Base-by-base conservation (phyloP, 1,140 invertebrate species). In the Stegodyphus dumicola region DNA sequence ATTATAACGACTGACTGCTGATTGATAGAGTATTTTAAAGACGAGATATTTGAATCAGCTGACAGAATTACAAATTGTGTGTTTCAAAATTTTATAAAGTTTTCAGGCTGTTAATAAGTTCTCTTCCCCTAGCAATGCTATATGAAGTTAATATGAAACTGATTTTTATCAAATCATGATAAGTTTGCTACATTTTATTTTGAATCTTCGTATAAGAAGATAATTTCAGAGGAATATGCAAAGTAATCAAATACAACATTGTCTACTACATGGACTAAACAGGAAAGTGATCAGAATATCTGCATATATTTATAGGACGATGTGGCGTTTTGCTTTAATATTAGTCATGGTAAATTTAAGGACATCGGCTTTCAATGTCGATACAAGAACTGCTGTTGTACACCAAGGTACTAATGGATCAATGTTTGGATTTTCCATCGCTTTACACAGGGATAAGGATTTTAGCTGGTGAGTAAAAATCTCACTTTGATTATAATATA, bases 391-490 rank as follows among this genome's bases (percentile, higher is more conserved):
- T 17, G 89, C 91, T 15, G 84, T 91, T 15, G 87, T 92, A 5
- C 91, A 92, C 53, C 74, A 88, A 64, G 90, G 90, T 0, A 87
- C 88, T 5, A 76, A 83, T 11, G 90, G 89, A n/a, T 90, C 90
- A 77, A 91, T 91, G 88, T 92, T 92, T 87, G 92, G 92, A 15
- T 92, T 89, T 87, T 89, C 92, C 6, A 89, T 92, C 48, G 90
- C 91, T 4, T 90, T 91, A 77, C 91, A 92, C 88, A 88, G 90
- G 74, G 91, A 91, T 81, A 89, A 90, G 54, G 88, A 89, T 5
- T 89, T 89, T 7, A 89, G 89, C 76, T 91, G 90, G 91, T 91
- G 88, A 91, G 91, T 89, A 33, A 33, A 33, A 33, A 33, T 33
- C 33, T 33, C 33, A 33, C 33, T 33, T 33, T 33, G 3, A 33